Conservation (phyloP, 1,140 invertebrate species). For the Lepidurus apus region DNA sequence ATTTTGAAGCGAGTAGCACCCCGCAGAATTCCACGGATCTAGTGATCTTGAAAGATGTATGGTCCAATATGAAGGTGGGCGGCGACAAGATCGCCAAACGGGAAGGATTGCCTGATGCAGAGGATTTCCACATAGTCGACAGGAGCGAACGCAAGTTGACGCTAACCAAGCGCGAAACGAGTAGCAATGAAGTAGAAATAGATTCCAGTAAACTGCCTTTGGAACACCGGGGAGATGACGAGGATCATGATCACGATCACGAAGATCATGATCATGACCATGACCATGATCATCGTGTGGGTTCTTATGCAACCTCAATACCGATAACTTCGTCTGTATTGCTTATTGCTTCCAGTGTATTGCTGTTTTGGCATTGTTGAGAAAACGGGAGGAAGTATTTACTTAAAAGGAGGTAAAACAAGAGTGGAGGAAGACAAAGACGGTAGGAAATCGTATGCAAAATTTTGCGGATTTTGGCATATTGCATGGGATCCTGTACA, state of each 20-base stretch:
- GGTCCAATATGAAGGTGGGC: background rate
- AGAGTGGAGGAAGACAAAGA: background rate
- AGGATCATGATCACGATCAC: background rate
- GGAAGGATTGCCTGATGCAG: slow-evolving; percentile 22
- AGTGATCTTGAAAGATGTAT: background rate
- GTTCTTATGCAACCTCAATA: background rate
- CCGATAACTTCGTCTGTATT: background rate
- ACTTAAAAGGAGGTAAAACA: background rate
- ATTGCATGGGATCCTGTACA: slow-evolving; percentile 7
- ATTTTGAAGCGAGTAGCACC: background rate
- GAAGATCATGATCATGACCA: background rate
- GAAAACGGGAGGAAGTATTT: background rate
- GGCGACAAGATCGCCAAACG: background rate
- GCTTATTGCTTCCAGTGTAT: background rate
- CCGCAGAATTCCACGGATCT: background rate
- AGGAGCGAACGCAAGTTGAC: background rate
- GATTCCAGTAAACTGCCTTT: slow-evolving; percentile 24
- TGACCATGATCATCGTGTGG: background rate
- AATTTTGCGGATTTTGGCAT: background rate
- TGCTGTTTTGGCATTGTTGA: background rate
- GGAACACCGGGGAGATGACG: slow-evolving; percentile 24
- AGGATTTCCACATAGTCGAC: background rate
- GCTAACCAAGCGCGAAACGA: slow-evolving; percentile 15
- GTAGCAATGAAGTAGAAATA: background rate
- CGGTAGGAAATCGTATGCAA: background rate